Evolutionary conservation across 1,140 invertebrate species (phyloP), one percentile per base, ranked within the genome.

Genomic region (Drosophila pruinosa): DNA sequence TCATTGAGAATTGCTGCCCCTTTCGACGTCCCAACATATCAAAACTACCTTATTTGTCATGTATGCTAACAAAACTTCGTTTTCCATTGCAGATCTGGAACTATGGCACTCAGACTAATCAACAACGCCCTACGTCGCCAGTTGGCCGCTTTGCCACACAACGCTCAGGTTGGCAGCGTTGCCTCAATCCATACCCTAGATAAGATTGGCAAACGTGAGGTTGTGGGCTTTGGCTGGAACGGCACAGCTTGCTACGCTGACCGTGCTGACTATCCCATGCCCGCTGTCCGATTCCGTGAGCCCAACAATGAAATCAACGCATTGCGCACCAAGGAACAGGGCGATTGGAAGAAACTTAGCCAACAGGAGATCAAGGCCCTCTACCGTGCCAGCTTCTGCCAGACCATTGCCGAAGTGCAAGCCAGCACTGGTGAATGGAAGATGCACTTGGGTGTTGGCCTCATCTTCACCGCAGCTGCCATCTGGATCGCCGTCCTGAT

Each of bases 341-440:
- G 96, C 26, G 98, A 99, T 90, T 99, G 98, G 98, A 96, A 95
- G 72, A 96, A 96, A 73, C 91, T 99, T 4, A 94, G 95, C 3
- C 83, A 96, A 0, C 96, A 98, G 77, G 98, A 99, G 81, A 99
- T 99, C 92, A 99, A 99, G 93, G 93, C 94, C 0, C 92, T 99
- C 10, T 99, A 99, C 92, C 94, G 98, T 80, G 94, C 95, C 1
- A 97, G 96, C 68, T 99, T 98, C 92, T 96, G 98, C 88, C 96
- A 97, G 91, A 99, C 98, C 6, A 98, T 97, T 91, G 94, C 95
- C 31, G 98, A 99, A 93, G 94, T 98, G 77, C 93, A 95, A 58
- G 97, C 97, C 3, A 95, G 96, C 22, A 95, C 95, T 41, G 97
- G 97, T 4, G 95, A 97, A 89, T 98, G 97, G 97, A 99, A 99